Percentiles rank a stretch among this genome's conserved stretches.
phyloP scores from a whole-genome alignment of 2,113 vertebrate species.

The Mastomys coucha region DNA sequence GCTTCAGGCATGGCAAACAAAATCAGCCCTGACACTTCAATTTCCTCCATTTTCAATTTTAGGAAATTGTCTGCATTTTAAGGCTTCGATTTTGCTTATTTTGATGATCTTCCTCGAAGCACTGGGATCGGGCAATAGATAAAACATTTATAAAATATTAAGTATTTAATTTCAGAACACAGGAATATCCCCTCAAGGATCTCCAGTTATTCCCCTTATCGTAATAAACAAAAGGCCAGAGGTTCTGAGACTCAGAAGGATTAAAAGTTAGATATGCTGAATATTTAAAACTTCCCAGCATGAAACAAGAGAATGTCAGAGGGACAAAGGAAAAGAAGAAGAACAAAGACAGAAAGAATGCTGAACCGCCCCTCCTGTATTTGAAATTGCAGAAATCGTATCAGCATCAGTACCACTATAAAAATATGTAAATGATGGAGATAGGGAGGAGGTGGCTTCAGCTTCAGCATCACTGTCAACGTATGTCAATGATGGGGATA shows the following conservation, averaged over 20 bases:
- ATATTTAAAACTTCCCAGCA: constrained; percentile 51
- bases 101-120: constrained; percentile 58
- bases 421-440: background rate
- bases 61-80: constrained; percentile 40
- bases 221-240: constrained; percentile 51
- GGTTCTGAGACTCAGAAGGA: constrained; percentile 15
- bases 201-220: constrained; percentile 44
- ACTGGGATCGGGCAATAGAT: constrained; percentile 48
- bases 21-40: constrained; percentile 7
- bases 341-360: background rate
- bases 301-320: background rate
- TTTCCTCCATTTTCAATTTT: constrained; percentile 48
- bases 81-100: constrained; percentile 68
- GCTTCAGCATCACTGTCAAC: background rate
- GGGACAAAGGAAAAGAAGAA: background rate
- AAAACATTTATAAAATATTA: constrained; percentile 68
- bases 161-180: constrained; percentile 68
- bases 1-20: constrained; percentile 25
- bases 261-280: constrained; percentile 42
- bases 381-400: background rate
- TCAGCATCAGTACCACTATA: background rate
- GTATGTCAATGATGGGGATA: background rate
- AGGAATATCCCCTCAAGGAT: constrained; percentile 45
- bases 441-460: background rate
- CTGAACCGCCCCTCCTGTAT: background rate